phyloP scores from a whole-genome alignment of 2,113 vertebrate genomes.

The Leucoraja erinaceus region DNA sequence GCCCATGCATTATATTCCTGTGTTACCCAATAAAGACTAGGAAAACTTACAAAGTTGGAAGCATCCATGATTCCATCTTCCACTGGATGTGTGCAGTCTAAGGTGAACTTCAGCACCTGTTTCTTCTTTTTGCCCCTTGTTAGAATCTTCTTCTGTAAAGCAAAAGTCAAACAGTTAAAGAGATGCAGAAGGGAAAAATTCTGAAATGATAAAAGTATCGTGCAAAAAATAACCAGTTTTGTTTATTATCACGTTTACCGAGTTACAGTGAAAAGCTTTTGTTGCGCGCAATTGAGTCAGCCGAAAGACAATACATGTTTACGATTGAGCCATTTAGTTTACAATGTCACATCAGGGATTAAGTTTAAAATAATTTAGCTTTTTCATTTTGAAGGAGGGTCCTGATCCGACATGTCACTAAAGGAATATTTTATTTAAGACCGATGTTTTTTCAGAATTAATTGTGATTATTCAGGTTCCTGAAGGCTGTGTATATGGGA shows the following conservation, averaged over 20 bases:
- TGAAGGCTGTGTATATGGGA: neutral
- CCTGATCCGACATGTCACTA: too few relatives aligned
- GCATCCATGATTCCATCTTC: constrained; percentile 99
- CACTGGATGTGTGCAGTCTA: constrained; percentile 95
- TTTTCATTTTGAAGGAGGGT: neutral
- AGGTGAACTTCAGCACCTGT: constrained; percentile 86
- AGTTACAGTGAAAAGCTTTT: too few relatives aligned
- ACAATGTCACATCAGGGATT: neutral
- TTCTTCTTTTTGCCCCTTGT: constrained; percentile 94
- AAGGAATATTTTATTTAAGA: neutral
- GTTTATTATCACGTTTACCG: too few relatives aligned
- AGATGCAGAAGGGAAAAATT: neutral
- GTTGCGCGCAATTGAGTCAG: too few relatives aligned
- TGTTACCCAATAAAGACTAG: neutral
- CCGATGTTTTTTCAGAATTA: neutral
- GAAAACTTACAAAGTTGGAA: constrained; percentile 85
- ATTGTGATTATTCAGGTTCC: neutral
- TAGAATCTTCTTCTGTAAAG: constrained; percentile 73
- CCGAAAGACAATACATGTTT: too few relatives aligned
- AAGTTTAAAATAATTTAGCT: neutral
- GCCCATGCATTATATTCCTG: neutral
- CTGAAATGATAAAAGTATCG: neutral
- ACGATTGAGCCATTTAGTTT: too few relatives aligned
- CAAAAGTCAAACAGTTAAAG: neutral
- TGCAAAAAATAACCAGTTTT: too few relatives aligned